phyloP scores from a whole-genome alignment of 2,888 invertebrate species.

The Callinectes sapidus region DNA sequence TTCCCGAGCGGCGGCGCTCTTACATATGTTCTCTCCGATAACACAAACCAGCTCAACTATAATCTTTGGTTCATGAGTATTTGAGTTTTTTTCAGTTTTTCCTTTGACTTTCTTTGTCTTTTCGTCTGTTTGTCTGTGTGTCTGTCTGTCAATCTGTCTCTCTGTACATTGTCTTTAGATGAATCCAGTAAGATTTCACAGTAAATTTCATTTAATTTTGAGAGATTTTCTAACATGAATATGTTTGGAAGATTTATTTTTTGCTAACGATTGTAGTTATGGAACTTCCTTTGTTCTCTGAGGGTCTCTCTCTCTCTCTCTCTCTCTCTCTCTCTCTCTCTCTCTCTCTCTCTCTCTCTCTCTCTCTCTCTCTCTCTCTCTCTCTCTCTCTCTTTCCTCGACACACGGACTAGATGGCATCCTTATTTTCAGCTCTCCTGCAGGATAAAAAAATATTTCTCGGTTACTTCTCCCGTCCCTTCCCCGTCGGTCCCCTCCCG shows the following conservation, averaged over 20 bases:
- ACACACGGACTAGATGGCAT: not conserved
- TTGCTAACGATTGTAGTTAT: too few relatives aligned
- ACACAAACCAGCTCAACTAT: not conserved
- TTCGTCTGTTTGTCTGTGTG: not conserved
- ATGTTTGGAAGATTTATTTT: too few relatives aligned
- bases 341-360: too few relatives aligned
- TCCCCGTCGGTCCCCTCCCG: not conserved
- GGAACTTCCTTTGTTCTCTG: too few relatives aligned
- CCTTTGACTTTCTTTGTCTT: not conserved
- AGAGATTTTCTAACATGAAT: too few relatives aligned
- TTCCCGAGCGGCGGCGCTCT: not conserved
- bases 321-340: too few relatives aligned
- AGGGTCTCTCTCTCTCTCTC: too few relatives aligned
- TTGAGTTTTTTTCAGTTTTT: not conserved
- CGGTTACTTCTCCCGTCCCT: too few relatives aligned
- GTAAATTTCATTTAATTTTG: too few relatives aligned
- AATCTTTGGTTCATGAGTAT: not conserved
- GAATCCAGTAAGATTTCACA: too few relatives aligned
- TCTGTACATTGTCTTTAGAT: too few relatives aligned
- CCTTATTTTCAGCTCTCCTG: not conserved
- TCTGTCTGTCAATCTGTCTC: not conserved
- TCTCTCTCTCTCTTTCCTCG: not conserved
- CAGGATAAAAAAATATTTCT: not conserved
- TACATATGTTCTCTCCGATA: not conserved
- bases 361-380: too few relatives aligned